Conservation (phyloP, 2,888 invertebrate genomes). For the Apodemia duryi region DNA sequence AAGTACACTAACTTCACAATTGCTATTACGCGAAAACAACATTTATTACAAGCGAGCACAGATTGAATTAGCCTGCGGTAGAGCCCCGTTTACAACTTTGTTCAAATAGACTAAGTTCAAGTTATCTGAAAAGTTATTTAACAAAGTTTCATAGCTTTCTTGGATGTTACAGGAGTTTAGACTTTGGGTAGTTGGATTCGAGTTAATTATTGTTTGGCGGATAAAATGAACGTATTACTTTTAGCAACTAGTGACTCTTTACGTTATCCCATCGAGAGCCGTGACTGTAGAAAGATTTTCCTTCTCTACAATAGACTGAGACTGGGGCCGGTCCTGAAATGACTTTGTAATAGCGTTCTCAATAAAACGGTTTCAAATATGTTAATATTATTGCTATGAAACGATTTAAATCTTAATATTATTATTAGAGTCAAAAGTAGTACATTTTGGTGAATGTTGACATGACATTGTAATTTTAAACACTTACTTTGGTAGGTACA, state of each 20-base stretch:
- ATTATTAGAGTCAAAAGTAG: too few species aligned
- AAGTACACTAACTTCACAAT: slow-evolving; percentile 67
- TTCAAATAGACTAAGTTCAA: slow-evolving; percentile 75
- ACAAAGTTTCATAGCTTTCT: slow-evolving; percentile 80
- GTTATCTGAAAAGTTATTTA: slow-evolving; percentile 80
- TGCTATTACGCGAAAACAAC: slow-evolving; percentile 76
- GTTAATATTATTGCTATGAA: slow-evolving; percentile 22
- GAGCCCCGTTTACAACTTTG: slow-evolving; percentile 75
- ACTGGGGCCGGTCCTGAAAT: slow-evolving; percentile 68
- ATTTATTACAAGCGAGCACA: slow-evolving; percentile 76
- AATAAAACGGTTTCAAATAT: slow-evolving; percentile 66
- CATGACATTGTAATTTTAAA: too few species aligned
- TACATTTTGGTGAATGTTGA: too few species aligned
- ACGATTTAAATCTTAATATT: background rate
- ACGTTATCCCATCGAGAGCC: slow-evolving; percentile 79
- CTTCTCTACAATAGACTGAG: slow-evolving; percentile 76
- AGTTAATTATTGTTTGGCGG: slow-evolving; percentile 60
- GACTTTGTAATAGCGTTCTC: slow-evolving; percentile 74
- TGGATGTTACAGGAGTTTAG: slow-evolving; percentile 58
- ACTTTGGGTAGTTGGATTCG: slow-evolving; percentile 56
- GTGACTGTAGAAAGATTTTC: slow-evolving; percentile 79
- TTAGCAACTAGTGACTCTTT: slow-evolving; percentile 48
- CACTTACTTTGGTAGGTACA: too few species aligned
- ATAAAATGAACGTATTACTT: slow-evolving; percentile 47
- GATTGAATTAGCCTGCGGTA: slow-evolving; percentile 74